Conservation (phyloP, 2,797 vertebrate genomes). For the Tenualosa thibaudeaui region DNA sequence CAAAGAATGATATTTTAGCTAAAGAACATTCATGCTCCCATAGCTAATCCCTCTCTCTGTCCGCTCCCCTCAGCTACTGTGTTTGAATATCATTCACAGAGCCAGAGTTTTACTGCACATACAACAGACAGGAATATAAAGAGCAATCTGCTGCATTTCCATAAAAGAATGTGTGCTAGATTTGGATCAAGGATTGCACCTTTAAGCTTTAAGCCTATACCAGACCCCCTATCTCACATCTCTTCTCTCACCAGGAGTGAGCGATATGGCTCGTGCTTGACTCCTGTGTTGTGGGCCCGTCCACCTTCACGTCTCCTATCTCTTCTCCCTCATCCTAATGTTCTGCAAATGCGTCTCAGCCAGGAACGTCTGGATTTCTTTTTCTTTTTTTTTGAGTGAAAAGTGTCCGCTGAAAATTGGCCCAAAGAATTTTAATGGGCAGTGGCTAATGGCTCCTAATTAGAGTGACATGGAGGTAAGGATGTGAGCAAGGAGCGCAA, state of each 20-base stretch:
- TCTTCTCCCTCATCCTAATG: neutral
- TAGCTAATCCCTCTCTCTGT: too few species aligned
- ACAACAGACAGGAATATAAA: neutral
- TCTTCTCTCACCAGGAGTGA: neutral
- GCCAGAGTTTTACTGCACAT: neutral
- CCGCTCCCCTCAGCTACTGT: too few species aligned
- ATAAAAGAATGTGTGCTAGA: neutral
- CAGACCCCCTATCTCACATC: neutral
- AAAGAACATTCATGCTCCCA: too few species aligned
- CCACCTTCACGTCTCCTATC: neutral
- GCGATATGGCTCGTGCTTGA: neutral
- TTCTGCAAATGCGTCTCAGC: neutral
- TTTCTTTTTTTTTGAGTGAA: conserved; percentile 19
- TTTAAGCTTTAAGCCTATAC: neutral
- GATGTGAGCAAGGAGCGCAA: conserved; percentile 39
- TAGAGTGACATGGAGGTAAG: conserved; percentile 47
- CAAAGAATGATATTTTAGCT: neutral
- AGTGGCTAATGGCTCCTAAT: conserved; percentile 55
- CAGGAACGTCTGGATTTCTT: neutral
- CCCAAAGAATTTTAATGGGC: conserved; percentile 57
- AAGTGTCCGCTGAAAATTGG: conserved; percentile 51
- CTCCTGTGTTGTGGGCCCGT: neutral
- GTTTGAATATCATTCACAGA: neutral
- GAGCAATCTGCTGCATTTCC: neutral
- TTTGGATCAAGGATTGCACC: neutral